These are phyloP conservation scores for Rhinoderma darwinii DNA, from an alignment of 2,113 vertebrate species.

Conservation along the genomic window DNA sequence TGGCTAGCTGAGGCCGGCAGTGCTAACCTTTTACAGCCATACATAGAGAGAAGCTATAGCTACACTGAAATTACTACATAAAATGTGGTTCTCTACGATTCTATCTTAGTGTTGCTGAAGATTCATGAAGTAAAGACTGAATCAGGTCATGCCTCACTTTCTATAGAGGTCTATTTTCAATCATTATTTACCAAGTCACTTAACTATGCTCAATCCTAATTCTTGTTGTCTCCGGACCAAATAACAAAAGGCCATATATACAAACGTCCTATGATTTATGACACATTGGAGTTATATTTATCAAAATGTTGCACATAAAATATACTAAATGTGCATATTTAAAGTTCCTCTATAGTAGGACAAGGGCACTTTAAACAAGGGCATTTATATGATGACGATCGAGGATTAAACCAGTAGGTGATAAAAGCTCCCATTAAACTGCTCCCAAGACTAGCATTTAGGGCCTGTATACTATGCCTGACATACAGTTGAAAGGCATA, in stretches of 20 bases:
- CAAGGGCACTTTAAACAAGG: too few relatives aligned
- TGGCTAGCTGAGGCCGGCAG: conserved; percentile 43
- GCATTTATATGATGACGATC: too few relatives aligned
- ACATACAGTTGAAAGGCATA: too few relatives aligned
- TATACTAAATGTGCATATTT: neutral
- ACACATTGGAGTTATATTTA: neutral
- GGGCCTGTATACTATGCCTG: too few relatives aligned
- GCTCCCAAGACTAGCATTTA: too few relatives aligned
- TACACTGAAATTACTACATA: conserved; percentile 28
- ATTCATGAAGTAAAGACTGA: neutral
- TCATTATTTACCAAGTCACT: neutral
- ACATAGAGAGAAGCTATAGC: conserved; percentile 4
- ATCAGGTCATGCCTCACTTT: neutral
- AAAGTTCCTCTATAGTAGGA: too few relatives aligned
- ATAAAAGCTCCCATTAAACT: too few relatives aligned
- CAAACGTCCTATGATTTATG: neutral
- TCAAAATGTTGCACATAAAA: too few relatives aligned
- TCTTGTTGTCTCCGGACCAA: neutral
- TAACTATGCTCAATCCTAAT: neutral
- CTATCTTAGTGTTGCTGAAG: conserved; percentile 13
- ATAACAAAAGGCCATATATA: neutral
- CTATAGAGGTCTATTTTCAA: neutral
- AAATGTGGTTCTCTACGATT: neutral
- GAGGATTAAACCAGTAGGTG: too few relatives aligned
- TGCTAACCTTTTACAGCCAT: conserved; percentile 52